Base-by-base conservation (phyloP, 2,888 invertebrate species). In the Eupithecia subfuscata region DNA sequence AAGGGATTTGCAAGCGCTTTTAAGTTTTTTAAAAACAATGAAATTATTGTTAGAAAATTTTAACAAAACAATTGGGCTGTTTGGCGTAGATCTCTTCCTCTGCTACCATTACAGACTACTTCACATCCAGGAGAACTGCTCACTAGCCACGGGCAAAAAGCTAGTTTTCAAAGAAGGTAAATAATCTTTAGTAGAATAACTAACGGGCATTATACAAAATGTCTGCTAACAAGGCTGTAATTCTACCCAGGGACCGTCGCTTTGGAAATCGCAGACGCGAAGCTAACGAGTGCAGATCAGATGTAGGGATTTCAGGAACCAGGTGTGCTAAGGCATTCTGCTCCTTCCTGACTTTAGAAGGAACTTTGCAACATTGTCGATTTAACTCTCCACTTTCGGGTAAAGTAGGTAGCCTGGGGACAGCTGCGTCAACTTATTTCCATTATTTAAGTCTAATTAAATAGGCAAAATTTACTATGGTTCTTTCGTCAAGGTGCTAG, bases 151-250 rank as follows among this genome's bases (percentile, higher is more conserved):
- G 48, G 18, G 48, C 48, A 48, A 7, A 48, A 12, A n/a, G 22
- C n/a, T 56, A 56, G n/a, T 22, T 56, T 56, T 9, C 22, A 11
- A 22, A 22, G 52, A 22, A 56, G 18, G n/a, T 48, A 56, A 56
- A 56, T 56, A 56, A 56, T 56, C 11, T 56, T 56, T 56, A 56
- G 8, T 37, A 63, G 16, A 65, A 56, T 71, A 68, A 71, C 70
- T 68, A n/a, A 52, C 52, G 9, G 52, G n/a, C 52, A 56, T 56
- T 56, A 37, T 65, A 70, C 71, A 72, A 72, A 72, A 70, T 67
- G 70, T 70, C 60, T 56, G 45, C 67, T 76, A 73, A 76, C 73
- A 73, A 76, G 73, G 56, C 45, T 69, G 73, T 68, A 73, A 75
- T 70, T 73, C 43, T 69, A 72, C 52, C 71, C 22, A 56, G n/a